Evolutionary conservation across 2,888 invertebrate genomes (phyloP).

Genomic region (Lordiphosa fenestrarum): DNA sequence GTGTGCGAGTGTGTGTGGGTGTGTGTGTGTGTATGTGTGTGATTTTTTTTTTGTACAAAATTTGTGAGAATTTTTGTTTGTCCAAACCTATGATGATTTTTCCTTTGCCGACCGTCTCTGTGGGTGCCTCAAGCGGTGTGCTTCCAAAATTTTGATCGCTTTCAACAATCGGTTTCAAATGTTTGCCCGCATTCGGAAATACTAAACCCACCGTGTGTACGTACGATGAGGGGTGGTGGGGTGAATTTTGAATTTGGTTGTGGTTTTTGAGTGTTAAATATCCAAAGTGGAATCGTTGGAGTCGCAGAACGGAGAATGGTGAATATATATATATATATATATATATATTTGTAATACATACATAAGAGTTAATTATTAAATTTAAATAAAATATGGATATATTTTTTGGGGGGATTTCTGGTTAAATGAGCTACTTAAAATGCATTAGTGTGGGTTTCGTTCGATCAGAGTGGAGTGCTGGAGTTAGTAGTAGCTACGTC

Average conservation of each 20-base stretch:
- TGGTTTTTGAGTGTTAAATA: slow-evolving; percentile 21
- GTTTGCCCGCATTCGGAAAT: slow-evolving; percentile 63
- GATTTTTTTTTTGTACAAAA: slow-evolving; percentile 50
- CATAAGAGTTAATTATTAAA: slow-evolving; percentile 28
- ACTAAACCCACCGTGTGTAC: slow-evolving; percentile 39
- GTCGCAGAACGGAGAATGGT: slow-evolving; percentile 46
- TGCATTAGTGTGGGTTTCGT: slow-evolving; percentile 32
- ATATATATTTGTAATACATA: slow-evolving; percentile 41
- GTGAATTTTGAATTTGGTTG: slow-evolving; percentile 40
- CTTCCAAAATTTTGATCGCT: slow-evolving; percentile 69
- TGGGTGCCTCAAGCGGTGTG: slow-evolving; percentile 49
- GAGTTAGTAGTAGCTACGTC: slow-evolving; percentile 49
- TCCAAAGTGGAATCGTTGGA: slow-evolving; percentile 29
- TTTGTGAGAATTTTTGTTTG: slow-evolving; percentile 53
- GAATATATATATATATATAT: slow-evolving; percentile 46
- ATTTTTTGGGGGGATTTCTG: slow-evolving; percentile 7
- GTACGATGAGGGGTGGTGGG: slow-evolving; percentile 10
- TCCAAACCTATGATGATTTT: slow-evolving; percentile 82
- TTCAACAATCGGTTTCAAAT: slow-evolving; percentile 76
- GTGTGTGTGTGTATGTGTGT: slow-evolving; percentile 27
- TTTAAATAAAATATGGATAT: slow-evolving; percentile 23
- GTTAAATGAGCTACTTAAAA: slow-evolving; percentile 47
- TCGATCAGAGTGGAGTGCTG: slow-evolving; percentile 29
- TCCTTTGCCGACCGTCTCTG: slow-evolving; percentile 76
- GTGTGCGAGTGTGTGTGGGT: slow-evolving; percentile 15